phyloP scores from a whole-genome alignment of 2,797 vertebrate species.

The Chromobotia macracanthus region DNA sequence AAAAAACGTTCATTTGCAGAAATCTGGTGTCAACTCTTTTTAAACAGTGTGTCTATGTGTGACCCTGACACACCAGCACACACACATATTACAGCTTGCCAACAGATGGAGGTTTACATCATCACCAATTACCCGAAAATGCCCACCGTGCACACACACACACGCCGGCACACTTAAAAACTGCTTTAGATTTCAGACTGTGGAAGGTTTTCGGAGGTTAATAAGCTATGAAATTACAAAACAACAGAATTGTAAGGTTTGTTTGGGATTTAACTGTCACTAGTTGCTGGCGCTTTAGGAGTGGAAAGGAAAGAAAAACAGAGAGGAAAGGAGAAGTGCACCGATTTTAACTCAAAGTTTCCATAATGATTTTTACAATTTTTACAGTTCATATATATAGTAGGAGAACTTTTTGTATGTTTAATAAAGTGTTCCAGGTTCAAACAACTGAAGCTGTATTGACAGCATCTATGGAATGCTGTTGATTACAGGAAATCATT shows the following conservation, averaged over 20 bases:
- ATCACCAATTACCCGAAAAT: slow-evolving; percentile 1
- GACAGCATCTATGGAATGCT: background rate
- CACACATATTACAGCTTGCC: background rate
- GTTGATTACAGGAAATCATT: background rate
- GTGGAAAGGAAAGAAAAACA: background rate
- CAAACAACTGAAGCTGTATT: background rate
- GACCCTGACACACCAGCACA: slow-evolving; percentile 13
- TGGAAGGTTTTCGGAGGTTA: slow-evolving; percentile 22
- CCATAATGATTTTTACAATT: background rate
- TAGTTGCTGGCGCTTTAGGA: slow-evolving; percentile 16
- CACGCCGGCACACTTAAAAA: background rate
- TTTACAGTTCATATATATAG: no score
- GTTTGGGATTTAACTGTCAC: slow-evolving; percentile 14
- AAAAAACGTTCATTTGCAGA: background rate
- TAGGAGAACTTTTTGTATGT: background rate
- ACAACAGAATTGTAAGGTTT: background rate
- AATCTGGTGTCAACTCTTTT: background rate
- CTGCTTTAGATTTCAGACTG: slow-evolving; percentile 3
- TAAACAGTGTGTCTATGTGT: background rate
- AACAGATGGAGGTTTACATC: slow-evolving; percentile 29
- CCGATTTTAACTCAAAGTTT: background rate
- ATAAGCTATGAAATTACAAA: slow-evolving; percentile 11
- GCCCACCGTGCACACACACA: background rate
- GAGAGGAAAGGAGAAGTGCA: background rate
- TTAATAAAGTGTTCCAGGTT: background rate